Percentiles rank a stretch among this genome's conserved stretches.
phyloP scores from a whole-genome alignment of 2,888 invertebrate species.

The Drosophila multiciliata region DNA sequence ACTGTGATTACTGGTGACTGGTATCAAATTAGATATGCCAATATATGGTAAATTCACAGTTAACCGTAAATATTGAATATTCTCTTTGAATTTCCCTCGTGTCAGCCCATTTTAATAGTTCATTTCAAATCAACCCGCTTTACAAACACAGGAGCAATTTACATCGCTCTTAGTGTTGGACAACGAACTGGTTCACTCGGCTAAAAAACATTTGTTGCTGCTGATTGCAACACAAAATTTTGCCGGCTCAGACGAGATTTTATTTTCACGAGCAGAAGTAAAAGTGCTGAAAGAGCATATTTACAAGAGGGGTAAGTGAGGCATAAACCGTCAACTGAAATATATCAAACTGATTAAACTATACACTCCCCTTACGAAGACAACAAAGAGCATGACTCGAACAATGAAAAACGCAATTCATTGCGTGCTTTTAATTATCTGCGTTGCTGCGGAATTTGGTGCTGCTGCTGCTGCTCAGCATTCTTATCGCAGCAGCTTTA shows the following conservation, averaged over 20 bases:
- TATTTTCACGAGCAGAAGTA: slow-evolving; percentile 16
- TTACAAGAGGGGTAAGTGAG: slow-evolving; percentile 33
- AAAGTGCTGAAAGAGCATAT: slow-evolving; percentile 27
- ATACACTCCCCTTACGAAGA: neutral
- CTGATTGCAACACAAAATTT: slow-evolving; percentile 16
- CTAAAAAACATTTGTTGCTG: slow-evolving; percentile 1
- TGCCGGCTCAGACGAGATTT: slow-evolving; percentile 51
- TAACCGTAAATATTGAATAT: neutral
- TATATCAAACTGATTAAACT: slow-evolving; percentile 25
- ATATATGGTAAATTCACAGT: neutral
- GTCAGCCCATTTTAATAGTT: neutral
- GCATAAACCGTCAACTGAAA: neutral
- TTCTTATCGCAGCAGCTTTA: slow-evolving; percentile 75
- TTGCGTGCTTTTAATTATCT: slow-evolving; percentile 47
- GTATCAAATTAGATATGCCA: neutral
- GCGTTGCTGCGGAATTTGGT: slow-evolving; percentile 16
- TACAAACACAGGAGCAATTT: neutral
- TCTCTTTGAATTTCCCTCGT: neutral
- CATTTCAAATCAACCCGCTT: slow-evolving; percentile 3
- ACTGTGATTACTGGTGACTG: neutral
- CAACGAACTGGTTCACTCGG: neutral
- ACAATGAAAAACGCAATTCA: slow-evolving; percentile 76
- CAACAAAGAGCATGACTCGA: neutral
- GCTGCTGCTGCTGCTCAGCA: slow-evolving; percentile 19
- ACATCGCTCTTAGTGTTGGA: slow-evolving; percentile 6